phyloP scores from a whole-genome alignment of 2,888 invertebrate species.

The Athripsodes cinereus region DNA sequence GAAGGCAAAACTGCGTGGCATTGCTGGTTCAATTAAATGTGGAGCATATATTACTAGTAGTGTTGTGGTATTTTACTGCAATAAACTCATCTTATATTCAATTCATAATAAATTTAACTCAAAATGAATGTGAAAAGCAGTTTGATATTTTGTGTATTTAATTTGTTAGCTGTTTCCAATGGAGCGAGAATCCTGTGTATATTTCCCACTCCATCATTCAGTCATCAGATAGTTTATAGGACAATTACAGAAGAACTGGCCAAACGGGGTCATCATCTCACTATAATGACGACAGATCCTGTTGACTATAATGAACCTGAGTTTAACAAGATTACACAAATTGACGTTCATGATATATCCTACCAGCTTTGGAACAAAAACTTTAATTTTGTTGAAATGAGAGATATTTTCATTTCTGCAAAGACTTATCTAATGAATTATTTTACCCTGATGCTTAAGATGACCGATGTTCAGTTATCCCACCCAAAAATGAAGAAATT shows the following conservation, averaged over 20 bases:
- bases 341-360: conserved; percentile 34
- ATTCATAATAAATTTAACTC: too few species aligned
- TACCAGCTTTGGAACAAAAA: conserved; percentile 31
- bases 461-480: conserved; percentile 29
- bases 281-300: conserved; percentile 42
- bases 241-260: conserved; percentile 40
- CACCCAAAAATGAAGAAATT: conserved; percentile 30
- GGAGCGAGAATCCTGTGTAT: conserved; percentile 39
- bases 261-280: conserved; percentile 42
- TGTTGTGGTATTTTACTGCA: too few species aligned
- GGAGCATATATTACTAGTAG: too few species aligned
- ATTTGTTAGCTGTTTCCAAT: too few species aligned
- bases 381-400: conserved; percentile 16
- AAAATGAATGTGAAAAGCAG: too few species aligned
- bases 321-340: conserved; percentile 33
- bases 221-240: conserved; percentile 43
- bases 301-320: conserved; percentile 34
- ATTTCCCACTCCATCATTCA: conserved; percentile 41
- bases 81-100: too few species aligned
- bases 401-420: conserved; percentile 1
- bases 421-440: conserved; percentile 3
- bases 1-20: too few species aligned
- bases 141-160: too few species aligned
- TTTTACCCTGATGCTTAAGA: conserved; percentile 7
- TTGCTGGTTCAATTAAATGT: too few species aligned